Conservation (phyloP, 2,888 invertebrate species). For the Sericinus montela region DNA sequence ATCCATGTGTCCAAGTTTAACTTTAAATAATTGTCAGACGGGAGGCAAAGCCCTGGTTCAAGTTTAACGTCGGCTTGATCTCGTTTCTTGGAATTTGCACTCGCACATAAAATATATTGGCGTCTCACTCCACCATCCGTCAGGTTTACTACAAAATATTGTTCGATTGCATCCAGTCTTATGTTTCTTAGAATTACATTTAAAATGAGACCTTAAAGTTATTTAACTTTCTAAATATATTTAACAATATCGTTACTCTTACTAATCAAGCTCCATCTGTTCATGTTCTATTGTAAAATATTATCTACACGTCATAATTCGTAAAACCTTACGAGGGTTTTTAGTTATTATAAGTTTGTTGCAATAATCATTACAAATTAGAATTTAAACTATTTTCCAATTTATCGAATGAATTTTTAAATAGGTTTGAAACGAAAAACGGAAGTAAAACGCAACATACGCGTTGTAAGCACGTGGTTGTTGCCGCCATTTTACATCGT, state of each 20-base stretch:
- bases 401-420: too few species aligned
- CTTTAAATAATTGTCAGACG: constrained; percentile 46
- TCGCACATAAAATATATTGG: constrained; percentile 49
- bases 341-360: too few species aligned
- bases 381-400: too few species aligned
- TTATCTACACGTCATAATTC: too few species aligned
- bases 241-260: too few species aligned
- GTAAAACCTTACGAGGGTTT: too few species aligned
- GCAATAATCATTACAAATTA: too few species aligned
- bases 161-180: constrained; percentile 32
- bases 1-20: constrained; percentile 11
- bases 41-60: constrained; percentile 40
- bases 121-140: constrained; percentile 33
- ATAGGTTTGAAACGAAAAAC: too few species aligned
- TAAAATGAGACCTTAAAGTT: constrained; percentile 17
- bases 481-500: constrained; percentile 50
- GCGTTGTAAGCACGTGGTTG: constrained; percentile 49
- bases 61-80: constrained; percentile 56
- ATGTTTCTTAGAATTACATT: constrained; percentile 20
- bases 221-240: too few species aligned
- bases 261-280: too few species aligned
- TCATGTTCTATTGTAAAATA: too few species aligned
- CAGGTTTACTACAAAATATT: constrained; percentile 35
- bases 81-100: constrained; percentile 71
- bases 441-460: constrained; percentile 14